phyloP scores from a whole-genome alignment of 2,113 vertebrate species.

The Epinephelus moara region DNA sequence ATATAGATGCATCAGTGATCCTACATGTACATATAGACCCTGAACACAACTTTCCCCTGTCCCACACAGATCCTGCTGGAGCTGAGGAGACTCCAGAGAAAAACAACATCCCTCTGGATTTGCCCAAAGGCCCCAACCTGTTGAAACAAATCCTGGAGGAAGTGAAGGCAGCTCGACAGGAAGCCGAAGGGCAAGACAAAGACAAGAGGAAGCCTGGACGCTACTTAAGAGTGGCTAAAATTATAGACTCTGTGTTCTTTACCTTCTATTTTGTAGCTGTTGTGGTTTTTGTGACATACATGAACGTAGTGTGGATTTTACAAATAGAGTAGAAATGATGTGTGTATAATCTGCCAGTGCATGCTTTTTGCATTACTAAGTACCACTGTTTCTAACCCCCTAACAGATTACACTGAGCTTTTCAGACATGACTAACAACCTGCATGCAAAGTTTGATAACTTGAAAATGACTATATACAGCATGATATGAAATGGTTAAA shows the following conservation, averaged over 20 bases:
- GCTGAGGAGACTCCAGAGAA: neutral
- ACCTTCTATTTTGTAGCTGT: conserved; percentile 13
- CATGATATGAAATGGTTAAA: neutral
- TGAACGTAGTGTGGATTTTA: neutral
- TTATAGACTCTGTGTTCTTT: conserved; percentile 52
- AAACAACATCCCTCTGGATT: neutral
- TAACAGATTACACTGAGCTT: neutral
- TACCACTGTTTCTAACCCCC: neutral
- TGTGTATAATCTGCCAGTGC: neutral
- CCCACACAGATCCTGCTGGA: conserved; percentile 26
- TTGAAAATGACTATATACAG: neutral
- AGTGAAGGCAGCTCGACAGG: conserved; percentile 31
- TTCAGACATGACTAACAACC: neutral
- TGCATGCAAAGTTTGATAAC: neutral
- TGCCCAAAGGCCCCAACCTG: neutral
- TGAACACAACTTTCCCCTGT: neutral
- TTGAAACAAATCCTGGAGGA: conserved; percentile 62
- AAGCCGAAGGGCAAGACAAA: neutral
- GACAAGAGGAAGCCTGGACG: rapidly evolving
- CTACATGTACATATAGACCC: neutral
- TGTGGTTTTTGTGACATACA: rapidly evolving
- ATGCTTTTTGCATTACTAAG: neutral
- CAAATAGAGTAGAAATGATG: neutral
- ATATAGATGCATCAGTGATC: neutral
- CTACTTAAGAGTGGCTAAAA: conserved; percentile 19